These are phyloP conservation scores for Natator depressus DNA, from an alignment of 2,113 vertebrate genomes.

Conservation along the genomic window DNA sequence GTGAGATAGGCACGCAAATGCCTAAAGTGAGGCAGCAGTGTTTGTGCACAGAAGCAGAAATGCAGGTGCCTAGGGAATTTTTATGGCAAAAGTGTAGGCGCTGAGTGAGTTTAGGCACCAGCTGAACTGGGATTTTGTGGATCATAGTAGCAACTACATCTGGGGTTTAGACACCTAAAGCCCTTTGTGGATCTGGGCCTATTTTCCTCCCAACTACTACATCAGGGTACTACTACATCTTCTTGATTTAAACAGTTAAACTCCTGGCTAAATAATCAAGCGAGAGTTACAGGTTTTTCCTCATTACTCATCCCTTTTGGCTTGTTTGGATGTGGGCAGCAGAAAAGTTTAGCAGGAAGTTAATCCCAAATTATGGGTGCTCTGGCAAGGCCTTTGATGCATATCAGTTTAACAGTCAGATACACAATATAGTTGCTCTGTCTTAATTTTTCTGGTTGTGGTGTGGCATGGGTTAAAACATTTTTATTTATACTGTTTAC, in stretches of 20 bases:
- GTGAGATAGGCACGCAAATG: too few relatives aligned
- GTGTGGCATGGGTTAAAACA: background rate
- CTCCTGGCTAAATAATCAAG: too few relatives aligned
- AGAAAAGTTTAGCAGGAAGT: background rate
- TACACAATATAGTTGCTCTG: constrained; percentile 13
- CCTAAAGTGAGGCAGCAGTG: too few relatives aligned
- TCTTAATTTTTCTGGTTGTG: constrained; percentile 14
- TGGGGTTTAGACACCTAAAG: too few relatives aligned
- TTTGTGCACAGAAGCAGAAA: too few relatives aligned
- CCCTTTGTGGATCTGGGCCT: too few relatives aligned
- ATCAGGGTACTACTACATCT: background rate
- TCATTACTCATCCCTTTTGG: constrained; percentile 22
- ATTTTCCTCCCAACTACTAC: background rate
- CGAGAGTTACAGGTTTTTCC: background rate
- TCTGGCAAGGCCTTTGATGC: constrained; percentile 15
- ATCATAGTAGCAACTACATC: too few relatives aligned
- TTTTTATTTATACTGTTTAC: background rate
- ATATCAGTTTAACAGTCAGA: constrained; percentile 38
- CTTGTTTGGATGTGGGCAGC: constrained; percentile 6
- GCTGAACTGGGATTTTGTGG: too few relatives aligned
- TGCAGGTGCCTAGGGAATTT: too few relatives aligned
- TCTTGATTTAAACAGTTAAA: background rate
- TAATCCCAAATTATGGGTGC: background rate
- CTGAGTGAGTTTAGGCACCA: too few relatives aligned
- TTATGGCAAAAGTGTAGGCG: too few relatives aligned